Percentiles rank a stretch among this genome's conserved stretches.
Conservation (phyloP, 2,888 invertebrate genomes). For the Temnothorax ravouxi region DNA sequence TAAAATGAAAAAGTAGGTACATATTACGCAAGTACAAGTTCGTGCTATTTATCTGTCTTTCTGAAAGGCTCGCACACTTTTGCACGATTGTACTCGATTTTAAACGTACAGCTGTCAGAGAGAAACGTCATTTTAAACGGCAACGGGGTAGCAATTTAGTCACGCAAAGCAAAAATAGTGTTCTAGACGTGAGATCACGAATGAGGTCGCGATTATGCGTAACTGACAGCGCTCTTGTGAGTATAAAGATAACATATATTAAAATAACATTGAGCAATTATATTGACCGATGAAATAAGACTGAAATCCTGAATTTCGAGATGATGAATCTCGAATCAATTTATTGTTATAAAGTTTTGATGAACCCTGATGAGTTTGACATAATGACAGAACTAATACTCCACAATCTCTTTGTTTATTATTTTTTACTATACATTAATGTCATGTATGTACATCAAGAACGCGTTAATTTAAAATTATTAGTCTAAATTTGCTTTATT, state of each 20-base stretch:
- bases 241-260: not conserved
- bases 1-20: constrained; percentile 12
- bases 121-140: constrained; percentile 40
- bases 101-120: constrained; percentile 41
- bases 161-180: constrained; percentile 40
- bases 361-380: not conserved
- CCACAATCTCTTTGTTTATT: constrained; percentile 24
- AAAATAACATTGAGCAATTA: not conserved
- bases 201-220: constrained; percentile 33
- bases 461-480: not conserved
- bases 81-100: constrained; percentile 23
- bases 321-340: not conserved
- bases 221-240: constrained; percentile 1
- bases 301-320: not conserved
- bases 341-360: not conserved
- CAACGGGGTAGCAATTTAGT: constrained; percentile 19
- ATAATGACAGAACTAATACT: not conserved
- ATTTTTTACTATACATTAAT: not conserved
- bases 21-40: constrained; percentile 8
- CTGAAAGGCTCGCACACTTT: not conserved
- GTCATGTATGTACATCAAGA: not conserved
- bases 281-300: not conserved
- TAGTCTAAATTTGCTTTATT: not conserved
- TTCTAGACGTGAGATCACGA: constrained; percentile 34
- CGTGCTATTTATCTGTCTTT: not conserved